phyloP scores from a whole-genome alignment of 2,888 invertebrate genomes.

The Scelioninae gen. 2 region DNA sequence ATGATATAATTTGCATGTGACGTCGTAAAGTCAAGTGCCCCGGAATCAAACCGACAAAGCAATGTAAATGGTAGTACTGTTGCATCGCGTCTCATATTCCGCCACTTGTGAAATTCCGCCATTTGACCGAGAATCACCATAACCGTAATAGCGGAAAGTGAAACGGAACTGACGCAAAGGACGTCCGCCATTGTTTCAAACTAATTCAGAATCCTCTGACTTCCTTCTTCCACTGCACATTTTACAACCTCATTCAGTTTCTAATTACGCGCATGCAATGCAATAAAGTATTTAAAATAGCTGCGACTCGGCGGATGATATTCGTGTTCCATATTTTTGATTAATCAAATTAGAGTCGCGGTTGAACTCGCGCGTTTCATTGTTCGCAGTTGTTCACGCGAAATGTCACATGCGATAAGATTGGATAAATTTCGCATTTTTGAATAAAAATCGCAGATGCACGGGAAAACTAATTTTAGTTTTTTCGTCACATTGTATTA shows the following conservation, averaged over 20 bases:
- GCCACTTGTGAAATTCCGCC: conserved; percentile 46
- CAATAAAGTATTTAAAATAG: conserved; percentile 47
- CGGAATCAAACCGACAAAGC: conserved; percentile 39
- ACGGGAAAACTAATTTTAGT: too few species aligned
- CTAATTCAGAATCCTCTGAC: conserved; percentile 55
- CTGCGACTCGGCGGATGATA: conserved; percentile 25
- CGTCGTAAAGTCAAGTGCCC: conserved; percentile 35
- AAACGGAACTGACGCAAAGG: conserved; percentile 59
- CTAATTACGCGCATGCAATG: conserved; percentile 52
- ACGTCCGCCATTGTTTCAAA: conserved; percentile 57
- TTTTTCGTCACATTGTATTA: too few species aligned
- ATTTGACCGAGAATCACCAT: conserved; percentile 59
- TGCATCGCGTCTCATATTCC: conserved; percentile 43
- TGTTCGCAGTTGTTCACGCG: too few species aligned
- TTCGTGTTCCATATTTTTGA: conserved; percentile 11
- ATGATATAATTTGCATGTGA: conserved; percentile 38
- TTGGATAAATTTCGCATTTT: too few species aligned
- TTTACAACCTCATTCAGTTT: conserved; percentile 56
- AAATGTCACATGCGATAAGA: too few species aligned
- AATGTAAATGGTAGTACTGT: conserved; percentile 52
- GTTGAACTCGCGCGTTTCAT: too few species aligned
- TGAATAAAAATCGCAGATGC: too few species aligned
- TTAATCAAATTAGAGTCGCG: conserved; percentile 17
- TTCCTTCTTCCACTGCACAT: conserved; percentile 58
- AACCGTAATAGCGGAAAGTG: conserved; percentile 58